Evolutionary conservation across 2,888 invertebrate species (phyloP).

Genomic region (Norana najaformis): DNA sequence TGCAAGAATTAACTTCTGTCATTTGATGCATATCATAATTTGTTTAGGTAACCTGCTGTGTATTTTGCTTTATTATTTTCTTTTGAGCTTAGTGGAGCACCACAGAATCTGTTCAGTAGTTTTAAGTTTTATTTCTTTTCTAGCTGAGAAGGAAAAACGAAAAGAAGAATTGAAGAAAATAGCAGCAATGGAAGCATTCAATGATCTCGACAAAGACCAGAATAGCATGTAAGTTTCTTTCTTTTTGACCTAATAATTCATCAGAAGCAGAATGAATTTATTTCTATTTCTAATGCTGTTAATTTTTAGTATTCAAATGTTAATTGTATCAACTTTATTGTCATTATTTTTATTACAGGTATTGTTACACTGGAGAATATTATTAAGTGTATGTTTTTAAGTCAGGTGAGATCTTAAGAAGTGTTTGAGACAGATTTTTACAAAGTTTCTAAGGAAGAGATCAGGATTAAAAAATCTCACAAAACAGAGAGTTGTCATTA

Average conservation of each 20-base stretch:
- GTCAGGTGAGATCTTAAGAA: no score
- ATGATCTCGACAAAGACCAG: constrained; percentile 35
- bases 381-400: no score
- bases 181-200: constrained; percentile 31
- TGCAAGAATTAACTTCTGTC: background rate
- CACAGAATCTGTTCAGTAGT: background rate
- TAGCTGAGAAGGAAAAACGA: constrained; percentile 32
- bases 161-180: constrained; percentile 45
- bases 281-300: background rate
- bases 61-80: background rate
- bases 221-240: constrained; percentile 37
- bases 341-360: no score
- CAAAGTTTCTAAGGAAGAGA: no score
- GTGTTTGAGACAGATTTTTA: no score
- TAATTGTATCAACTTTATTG: no score
- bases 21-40: background rate
- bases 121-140: background rate
- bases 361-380: no score
- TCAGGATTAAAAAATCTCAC: no score
- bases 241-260: background rate
- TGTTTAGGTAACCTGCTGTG: background rate
- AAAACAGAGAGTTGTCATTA: no score
- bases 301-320: no score
- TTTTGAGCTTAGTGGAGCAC: background rate
- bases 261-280: background rate